Evolutionary conservation across 2,888 invertebrate genomes (phyloP).

Genomic region (Diachrysia chrysitis): DNA sequence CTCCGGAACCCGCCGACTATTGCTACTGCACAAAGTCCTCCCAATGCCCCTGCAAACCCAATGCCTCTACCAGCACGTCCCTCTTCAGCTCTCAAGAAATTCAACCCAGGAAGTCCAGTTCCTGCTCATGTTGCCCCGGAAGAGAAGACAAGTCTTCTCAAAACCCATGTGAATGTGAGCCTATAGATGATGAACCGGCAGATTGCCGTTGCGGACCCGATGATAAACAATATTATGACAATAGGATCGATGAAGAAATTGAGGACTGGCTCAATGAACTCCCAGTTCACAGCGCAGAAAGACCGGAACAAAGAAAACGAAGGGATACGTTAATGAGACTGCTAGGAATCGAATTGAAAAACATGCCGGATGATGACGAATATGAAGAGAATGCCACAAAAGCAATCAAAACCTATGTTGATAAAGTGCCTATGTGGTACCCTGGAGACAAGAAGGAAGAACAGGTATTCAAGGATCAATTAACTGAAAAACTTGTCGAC

Average conservation of each 20-base stretch:
- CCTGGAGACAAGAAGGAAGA: slow-evolving; percentile 57
- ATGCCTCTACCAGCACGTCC: background rate
- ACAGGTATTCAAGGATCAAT: slow-evolving; percentile 55
- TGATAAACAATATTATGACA: slow-evolving; percentile 28
- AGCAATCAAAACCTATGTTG: slow-evolving; percentile 57
- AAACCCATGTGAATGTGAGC: background rate
- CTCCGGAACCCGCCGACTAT: background rate
- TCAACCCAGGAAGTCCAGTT: background rate
- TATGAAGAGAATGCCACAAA: slow-evolving; percentile 54
- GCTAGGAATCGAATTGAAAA: slow-evolving; percentile 54
- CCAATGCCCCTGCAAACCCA: slow-evolving; percentile 21
- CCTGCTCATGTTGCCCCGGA: slow-evolving; percentile 11
- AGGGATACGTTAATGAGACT: slow-evolving; percentile 55
- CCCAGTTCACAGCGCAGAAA: slow-evolving; percentile 64
- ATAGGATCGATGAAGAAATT: slow-evolving; percentile 53
- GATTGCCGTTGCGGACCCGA: background rate
- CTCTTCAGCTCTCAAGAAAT: background rate
- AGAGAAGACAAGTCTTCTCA: slow-evolving; percentile 4
- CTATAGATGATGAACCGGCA: background rate
- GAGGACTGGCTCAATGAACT: slow-evolving; percentile 64
- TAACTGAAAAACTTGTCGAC: slow-evolving; percentile 58
- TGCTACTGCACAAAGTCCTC: slow-evolving; percentile 27
- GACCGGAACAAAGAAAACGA: slow-evolving; percentile 39
- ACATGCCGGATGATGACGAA: slow-evolving; percentile 48
- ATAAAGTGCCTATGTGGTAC: slow-evolving; percentile 68